A percentile compares a stretch with the other conserved stretches of the same genome.
Evolutionary conservation across 2,797 vertebrate genomes (phyloP).

Genomic region (Bryconaethiops microstoma): DNA sequence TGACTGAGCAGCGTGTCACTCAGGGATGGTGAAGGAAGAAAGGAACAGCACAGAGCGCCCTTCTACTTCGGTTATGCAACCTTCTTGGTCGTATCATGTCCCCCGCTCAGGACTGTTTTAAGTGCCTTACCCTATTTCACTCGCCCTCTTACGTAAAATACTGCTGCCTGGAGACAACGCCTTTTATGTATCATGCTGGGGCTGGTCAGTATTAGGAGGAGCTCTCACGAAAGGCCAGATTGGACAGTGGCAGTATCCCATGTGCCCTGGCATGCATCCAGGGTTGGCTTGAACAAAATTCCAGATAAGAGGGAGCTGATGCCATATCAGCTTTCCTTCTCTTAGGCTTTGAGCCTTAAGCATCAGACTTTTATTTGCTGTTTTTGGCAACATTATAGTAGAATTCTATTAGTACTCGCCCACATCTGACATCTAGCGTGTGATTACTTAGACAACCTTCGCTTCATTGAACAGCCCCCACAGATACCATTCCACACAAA

Average conservation of each 20-base stretch:
- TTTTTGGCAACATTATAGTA: not conserved
- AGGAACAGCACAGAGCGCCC: not conserved
- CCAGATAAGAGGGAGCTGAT: not conserved
- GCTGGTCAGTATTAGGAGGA: constrained; percentile 11
- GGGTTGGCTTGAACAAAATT: no score
- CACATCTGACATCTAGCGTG: not conserved
- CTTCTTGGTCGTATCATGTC: constrained; percentile 27
- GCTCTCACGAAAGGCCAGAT: not conserved
- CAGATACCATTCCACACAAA: not conserved
- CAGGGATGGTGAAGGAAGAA: constrained; percentile 6
- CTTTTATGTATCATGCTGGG: constrained; percentile 32
- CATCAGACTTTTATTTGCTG: not conserved
- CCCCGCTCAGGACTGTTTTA: not conserved
- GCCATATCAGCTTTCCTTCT: not conserved
- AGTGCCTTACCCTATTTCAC: constrained; percentile 15
- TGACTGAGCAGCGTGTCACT: constrained; percentile 9
- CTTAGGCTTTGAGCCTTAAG: not conserved
- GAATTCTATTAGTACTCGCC: constrained; percentile 1
- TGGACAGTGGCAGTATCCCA: not conserved
- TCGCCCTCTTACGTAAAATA: constrained; percentile 27
- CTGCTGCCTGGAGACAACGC: not conserved
- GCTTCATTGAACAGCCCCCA: not conserved
- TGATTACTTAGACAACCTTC: not conserved
- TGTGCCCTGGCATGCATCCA: no score
- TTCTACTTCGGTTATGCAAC: constrained; percentile 40